Evolutionary conservation across 1,140 invertebrate species (phyloP).

Genomic region (Pseudomyrmex concolor): DNA sequence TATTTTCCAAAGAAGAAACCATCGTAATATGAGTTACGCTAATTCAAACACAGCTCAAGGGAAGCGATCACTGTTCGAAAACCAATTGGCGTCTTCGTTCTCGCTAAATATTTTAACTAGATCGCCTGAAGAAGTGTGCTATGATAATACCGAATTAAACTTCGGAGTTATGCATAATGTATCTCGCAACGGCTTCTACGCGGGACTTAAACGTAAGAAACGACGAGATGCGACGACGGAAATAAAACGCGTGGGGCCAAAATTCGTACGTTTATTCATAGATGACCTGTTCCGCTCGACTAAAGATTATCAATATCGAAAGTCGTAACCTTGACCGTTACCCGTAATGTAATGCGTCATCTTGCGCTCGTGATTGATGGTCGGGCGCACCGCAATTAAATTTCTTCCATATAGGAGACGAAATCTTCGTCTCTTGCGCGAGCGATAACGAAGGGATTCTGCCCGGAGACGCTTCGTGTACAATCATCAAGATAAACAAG

Average conservation of each 20-base stretch:
- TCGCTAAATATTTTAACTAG: slow-evolving; percentile 42
- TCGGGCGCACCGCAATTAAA: slow-evolving; percentile 7
- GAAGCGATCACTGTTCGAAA: slow-evolving; percentile 2
- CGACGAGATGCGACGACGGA: not conserved
- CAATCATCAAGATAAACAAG: slow-evolving; percentile 40
- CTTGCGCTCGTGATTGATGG: slow-evolving; percentile 22
- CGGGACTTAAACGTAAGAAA: slow-evolving; percentile 5
- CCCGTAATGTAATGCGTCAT: slow-evolving; percentile 34
- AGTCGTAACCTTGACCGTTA: slow-evolving; percentile 68
- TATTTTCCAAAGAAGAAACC: not conserved
- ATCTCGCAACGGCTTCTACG: not conserved
- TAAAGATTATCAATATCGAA: slow-evolving; percentile 21
- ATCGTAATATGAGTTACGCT: not conserved
- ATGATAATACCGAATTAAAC: slow-evolving; percentile 51
- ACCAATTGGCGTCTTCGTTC: slow-evolving; percentile 24
- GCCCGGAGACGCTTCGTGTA: not conserved
- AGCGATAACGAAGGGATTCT: not conserved
- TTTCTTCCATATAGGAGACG: not conserved
- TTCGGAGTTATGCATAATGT: slow-evolving; percentile 37
- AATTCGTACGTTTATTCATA: slow-evolving; percentile 62
- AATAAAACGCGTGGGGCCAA: slow-evolving; percentile 39
- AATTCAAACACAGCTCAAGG: not conserved
- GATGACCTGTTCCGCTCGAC: slow-evolving; percentile 48
- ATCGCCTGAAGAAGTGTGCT: not conserved
- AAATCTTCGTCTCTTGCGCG: not conserved